Evolutionary conservation across 1,140 invertebrate species (phyloP).

Genomic region (Acarapis woodi): DNA sequence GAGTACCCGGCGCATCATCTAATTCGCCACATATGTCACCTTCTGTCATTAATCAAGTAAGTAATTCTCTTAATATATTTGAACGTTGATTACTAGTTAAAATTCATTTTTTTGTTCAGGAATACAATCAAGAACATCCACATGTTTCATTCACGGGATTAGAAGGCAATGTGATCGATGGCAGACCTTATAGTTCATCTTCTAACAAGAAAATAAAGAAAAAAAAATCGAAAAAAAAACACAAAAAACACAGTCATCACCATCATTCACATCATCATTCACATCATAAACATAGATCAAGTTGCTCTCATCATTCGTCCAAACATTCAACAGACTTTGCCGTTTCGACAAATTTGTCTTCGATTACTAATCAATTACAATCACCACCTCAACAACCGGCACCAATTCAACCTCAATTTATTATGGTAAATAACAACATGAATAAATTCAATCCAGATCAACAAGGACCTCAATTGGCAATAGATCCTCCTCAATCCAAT

Average conservation of each 20-base stretch:
- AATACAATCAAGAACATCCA: too few relatives aligned
- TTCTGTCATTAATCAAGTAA: not conserved
- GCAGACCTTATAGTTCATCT: not conserved
- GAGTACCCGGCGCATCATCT: slow-evolving; percentile 27
- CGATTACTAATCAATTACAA: slow-evolving; percentile 4
- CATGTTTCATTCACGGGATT: too few relatives aligned
- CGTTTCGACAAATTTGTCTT: not conserved
- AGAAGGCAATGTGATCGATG: not conserved
- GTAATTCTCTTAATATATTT: too few relatives aligned
- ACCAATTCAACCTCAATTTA: not conserved
- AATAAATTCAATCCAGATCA: too few relatives aligned
- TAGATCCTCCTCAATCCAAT: too few relatives aligned
- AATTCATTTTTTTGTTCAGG: too few relatives aligned
- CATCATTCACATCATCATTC: slow-evolving; percentile 13
- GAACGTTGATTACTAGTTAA: too few relatives aligned
- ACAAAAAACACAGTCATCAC: slow-evolving; percentile 11
- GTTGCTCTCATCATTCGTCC: too few relatives aligned
- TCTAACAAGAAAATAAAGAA: slow-evolving; percentile 8
- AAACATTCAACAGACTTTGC: too few relatives aligned
- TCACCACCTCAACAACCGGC: not conserved
- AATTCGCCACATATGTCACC: not conserved
- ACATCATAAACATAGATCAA: slow-evolving; percentile 10
- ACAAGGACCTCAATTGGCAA: too few relatives aligned
- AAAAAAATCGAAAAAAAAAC: slow-evolving; percentile 12
- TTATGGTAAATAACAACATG: not conserved